Base-by-base conservation (phyloP, 2,888 invertebrate species). In the Platycheirus albimanus region DNA sequence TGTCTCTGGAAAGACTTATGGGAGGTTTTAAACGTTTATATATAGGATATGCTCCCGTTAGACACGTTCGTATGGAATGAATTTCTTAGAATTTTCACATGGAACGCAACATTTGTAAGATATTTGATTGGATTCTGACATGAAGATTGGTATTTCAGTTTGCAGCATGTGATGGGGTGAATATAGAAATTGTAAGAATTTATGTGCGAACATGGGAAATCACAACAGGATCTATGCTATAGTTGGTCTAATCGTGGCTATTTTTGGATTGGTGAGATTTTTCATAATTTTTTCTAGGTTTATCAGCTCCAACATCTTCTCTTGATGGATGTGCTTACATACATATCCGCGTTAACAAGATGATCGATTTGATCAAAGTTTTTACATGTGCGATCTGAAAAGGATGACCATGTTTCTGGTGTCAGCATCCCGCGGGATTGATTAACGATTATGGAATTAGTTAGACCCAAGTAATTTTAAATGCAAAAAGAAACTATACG, bases 91-190 rank as follows among this genome's bases (percentile, higher is more conserved):
- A 61, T 54, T 45, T 45, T 58, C 30, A 24, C 43, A 43, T 11
- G 10, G 24, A 54, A 52, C 3, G 15, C 10, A 41, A 15, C 0
- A 13, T 6, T 10, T 2, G 20, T 38, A 13, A 56, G 19, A 38
- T 38, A 8, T 30, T 43, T 45, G 45, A 30, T 61, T 43, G 11
- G 30, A 45, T 61, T 61, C 45, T 45, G 17, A 61, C 61, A 61
- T 61, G 61, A 61, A 30, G 43, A 45, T 61, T n/a, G 30, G 43
- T 45, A 45, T 24, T 36, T 11, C 20, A 43, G n/a, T n/a, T n/a
- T n/a, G n/a, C n/a, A n/a, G n/a, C 24, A 15, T n/a, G n/a, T 28
- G 43, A 43, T 7, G 13, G n/a, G n/a, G 6, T 11, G 3, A n/a
- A n/a, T n/a, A n/a, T n/a, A 20, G 0, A 15, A 13, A 49, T n/a